Evolutionary conservation across 2,797 vertebrate species (phyloP), one percentile per base, ranked within the genome.

Genomic region (Percopsis omiscomaycus): DNA sequence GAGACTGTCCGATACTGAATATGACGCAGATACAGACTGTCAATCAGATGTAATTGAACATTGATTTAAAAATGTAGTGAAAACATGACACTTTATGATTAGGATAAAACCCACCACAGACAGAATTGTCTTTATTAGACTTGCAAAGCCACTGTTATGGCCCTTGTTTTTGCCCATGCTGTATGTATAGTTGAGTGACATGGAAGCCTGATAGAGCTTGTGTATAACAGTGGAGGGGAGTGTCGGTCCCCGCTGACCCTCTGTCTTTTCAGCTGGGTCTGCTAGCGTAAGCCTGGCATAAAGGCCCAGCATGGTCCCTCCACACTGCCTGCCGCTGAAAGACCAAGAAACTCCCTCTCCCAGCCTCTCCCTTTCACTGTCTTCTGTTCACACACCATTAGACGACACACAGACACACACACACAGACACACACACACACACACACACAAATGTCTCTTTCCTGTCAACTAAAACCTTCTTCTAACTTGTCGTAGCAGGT

Each of bases 281-380:
- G 75, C 77, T 84, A 81, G 71, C 69, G 75, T 83, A 84, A 86
- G 72, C 81, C 71, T 49, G 6, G 75, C 77, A 86, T 87, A 86
- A 88, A 89, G 81, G 82, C 87, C 78, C 88, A 89, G 87, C 88
- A 2, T 86, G 87, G 78, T 68, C 74, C 82, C 75, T 69, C 62
- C 3, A 75, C 82, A 68, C 63, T 70, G 73, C 61, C 67, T 47
- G 62, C 67, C n/a, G 64, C 50, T 77, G 76, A 74, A 71, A 80
- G 80, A 80, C 73, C 63, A 30, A 78, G 77, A 73, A 70, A 61
- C 75, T 71, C 82, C 51, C 68, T 84, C 82, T 71, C 76, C 79
- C 76, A 85, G 80, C 69, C 83, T 77, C 71, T 44, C 77, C 77
- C 78, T 85, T 87, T 88, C 85, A 81, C 82, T 79, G 77, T 62